These are phyloP conservation scores for Seriola aureovittata DNA, from an alignment of 2,113 vertebrate genomes.

Conservation along the genomic window DNA sequence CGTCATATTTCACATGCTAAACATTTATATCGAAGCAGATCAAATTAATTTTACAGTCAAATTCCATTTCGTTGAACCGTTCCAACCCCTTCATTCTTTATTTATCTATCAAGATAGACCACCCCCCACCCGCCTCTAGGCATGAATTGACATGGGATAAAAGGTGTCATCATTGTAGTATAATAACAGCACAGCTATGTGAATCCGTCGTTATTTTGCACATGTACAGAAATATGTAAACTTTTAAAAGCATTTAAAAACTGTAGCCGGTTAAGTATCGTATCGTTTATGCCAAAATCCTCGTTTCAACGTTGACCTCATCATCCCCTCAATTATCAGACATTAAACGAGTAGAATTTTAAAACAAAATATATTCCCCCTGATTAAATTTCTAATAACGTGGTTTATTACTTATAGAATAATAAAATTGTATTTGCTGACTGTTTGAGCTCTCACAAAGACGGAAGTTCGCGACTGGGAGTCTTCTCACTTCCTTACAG, in stretches of 20 bases:
- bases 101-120: conserved; percentile 4
- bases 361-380: not conserved
- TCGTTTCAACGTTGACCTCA: not conserved
- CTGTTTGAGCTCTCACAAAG: not conserved
- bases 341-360: not conserved
- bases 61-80: not conserved
- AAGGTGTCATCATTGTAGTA: no score
- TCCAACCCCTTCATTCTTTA: not conserved
- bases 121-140: not conserved
- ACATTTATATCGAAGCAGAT: not conserved
- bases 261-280: no score
- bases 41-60: not conserved
- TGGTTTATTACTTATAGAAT: not conserved
- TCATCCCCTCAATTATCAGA: not conserved
- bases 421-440: no score
- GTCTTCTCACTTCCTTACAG: conserved; percentile 33
- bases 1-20: not conserved
- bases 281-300: no score
- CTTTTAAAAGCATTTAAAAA: not conserved
- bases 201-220: not conserved
- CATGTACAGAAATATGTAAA: not conserved
- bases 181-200: not conserved
- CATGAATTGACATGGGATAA: not conserved
- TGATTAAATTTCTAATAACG: not conserved
- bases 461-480: conserved; percentile 43